Conservation (phyloP, 2,113 vertebrate genomes). For the Indicator indicator region DNA sequence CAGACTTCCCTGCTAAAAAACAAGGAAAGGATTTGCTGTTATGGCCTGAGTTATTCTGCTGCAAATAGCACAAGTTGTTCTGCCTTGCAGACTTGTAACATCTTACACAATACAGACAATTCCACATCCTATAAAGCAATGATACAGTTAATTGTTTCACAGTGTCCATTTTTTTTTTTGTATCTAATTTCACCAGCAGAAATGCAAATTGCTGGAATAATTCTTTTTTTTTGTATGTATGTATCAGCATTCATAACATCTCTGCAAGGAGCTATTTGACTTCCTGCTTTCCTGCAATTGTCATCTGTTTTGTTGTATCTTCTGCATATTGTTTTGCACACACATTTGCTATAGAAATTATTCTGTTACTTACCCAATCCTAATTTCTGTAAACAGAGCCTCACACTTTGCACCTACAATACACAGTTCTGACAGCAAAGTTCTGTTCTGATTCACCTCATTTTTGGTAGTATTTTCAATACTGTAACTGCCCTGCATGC, state of each 20-base stretch:
- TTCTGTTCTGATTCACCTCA: not conserved
- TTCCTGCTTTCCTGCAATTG: not conserved
- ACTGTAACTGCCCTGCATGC: not conserved
- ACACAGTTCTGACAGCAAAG: not conserved
- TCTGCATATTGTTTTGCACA: not conserved
- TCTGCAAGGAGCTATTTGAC: not conserved
- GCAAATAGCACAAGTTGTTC: slow-evolving; percentile 42
- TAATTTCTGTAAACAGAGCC: not conserved
- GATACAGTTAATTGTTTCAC: slow-evolving; percentile 1
- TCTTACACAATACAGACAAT: not conserved
- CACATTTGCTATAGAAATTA: not conserved
- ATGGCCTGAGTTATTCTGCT: not conserved
- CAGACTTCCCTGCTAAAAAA: not conserved
- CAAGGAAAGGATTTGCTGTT: not conserved
- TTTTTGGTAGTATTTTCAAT: not conserved
- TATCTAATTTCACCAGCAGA: not conserved
- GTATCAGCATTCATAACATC: not conserved
- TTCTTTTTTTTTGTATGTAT: not conserved
- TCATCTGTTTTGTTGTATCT: not conserved
- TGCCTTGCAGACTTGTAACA: not conserved
- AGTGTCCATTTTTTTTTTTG: not conserved
- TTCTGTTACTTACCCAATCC: not conserved
- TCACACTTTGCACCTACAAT: not conserved
- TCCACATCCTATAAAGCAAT: not conserved
- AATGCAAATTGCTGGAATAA: not conserved